Evolutionary conservation across 2,113 vertebrate species (phyloP).

Genomic region (Calidris pygmaea): DNA sequence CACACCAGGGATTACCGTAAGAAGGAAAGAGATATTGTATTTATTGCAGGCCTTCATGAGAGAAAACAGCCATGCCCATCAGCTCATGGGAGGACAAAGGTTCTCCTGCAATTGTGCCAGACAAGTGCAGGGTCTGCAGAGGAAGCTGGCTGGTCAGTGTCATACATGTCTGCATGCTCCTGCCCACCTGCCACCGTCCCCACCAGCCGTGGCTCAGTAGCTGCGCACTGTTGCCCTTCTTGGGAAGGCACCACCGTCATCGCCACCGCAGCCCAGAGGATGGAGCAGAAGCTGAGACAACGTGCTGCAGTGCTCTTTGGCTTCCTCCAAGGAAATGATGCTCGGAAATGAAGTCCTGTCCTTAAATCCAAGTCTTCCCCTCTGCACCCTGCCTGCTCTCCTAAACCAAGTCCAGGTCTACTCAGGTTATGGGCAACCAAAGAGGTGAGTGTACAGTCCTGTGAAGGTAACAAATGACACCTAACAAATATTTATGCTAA

Average conservation of each 20-base stretch:
- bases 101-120: neutral
- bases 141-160: neutral
- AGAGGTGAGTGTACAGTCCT: neutral
- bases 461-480: neutral
- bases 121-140: neutral
- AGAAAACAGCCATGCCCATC: neutral
- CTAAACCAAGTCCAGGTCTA: neutral
- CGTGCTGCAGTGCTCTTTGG: accelerated
- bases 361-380: neutral
- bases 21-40: neutral
- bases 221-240: neutral
- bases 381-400: neutral
- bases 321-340: accelerated
- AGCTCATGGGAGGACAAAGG: neutral
- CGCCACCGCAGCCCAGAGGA: neutral
- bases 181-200: neutral
- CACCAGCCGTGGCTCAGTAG: accelerated
- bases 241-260: neutral
- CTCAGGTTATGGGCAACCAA: neutral
- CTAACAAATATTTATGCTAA: neutral
- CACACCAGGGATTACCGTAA: neutral
- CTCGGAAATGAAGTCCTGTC: neutral
- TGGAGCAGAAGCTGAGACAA: neutral
- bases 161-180: neutral
- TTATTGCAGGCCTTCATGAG: neutral